Evolutionary conservation across 2,888 invertebrate species (phyloP).

Genomic region (Aleiodes leptofemur): DNA sequence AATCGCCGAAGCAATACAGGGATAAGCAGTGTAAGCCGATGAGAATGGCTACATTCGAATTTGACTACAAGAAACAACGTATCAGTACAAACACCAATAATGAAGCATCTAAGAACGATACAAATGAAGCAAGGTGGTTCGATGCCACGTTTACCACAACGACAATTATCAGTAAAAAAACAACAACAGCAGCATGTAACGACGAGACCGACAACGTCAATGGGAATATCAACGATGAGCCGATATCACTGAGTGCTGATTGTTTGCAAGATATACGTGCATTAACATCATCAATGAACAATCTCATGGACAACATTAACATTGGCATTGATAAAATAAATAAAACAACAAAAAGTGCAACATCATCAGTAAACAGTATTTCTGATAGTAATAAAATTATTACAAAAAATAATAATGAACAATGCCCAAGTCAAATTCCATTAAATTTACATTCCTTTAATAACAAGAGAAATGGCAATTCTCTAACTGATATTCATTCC

Average conservation of each 20-base stretch:
- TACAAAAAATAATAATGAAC: conserved; percentile 42
- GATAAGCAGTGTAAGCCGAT: conserved; percentile 73
- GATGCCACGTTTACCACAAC: conserved; percentile 48
- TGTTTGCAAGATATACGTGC: conserved; percentile 62
- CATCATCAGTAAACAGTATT: conserved; percentile 61
- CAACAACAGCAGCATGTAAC: background rate
- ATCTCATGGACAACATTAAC: conserved; percentile 61
- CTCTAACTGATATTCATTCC: conserved; percentile 55
- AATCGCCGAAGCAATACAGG: conserved; percentile 72
- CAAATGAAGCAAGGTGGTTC: conserved; percentile 46
- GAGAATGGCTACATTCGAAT: conserved; percentile 69
- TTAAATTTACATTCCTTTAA: conserved; percentile 51
- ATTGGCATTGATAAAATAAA: conserved; percentile 32
- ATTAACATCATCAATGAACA: conserved; percentile 61
- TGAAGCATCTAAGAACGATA: conserved; percentile 39
- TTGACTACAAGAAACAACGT: conserved; percentile 64
- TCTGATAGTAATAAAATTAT: conserved; percentile 47
- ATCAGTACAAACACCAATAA: conserved; percentile 35
- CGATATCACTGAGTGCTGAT: conserved; percentile 60
- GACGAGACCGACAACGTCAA: conserved; percentile 59
- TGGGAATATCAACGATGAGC: conserved; percentile 56
- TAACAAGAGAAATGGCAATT: conserved; percentile 56
- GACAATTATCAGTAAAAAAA: conserved; percentile 34
- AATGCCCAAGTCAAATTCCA: conserved; percentile 43
- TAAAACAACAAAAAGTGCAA: conserved; percentile 52